Evolutionary conservation across 2,113 vertebrate species (phyloP).

Genomic region (Melanostigma gelatinosum): DNA sequence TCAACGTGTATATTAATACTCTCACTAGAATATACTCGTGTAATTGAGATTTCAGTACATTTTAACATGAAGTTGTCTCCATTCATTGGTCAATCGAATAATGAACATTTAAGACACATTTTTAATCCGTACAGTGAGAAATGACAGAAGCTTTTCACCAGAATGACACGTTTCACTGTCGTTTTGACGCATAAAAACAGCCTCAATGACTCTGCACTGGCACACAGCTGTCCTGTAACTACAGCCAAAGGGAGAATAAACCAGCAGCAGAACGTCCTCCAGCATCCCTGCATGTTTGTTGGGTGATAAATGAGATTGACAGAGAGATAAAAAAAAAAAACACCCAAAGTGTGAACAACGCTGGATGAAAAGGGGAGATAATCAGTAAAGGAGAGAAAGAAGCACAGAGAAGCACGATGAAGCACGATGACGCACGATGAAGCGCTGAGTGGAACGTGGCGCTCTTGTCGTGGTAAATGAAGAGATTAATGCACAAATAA

Average conservation of each 20-base stretch:
- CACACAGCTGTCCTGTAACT: background rate
- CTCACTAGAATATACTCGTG: background rate
- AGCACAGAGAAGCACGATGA: background rate
- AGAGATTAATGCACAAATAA: background rate
- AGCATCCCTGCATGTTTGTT: background rate
- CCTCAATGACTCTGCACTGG: background rate
- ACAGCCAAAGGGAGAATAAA: background rate
- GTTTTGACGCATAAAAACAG: background rate
- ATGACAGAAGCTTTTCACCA: background rate
- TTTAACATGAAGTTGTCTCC: background rate
- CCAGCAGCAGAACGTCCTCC: background rate
- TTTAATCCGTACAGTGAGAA: background rate
- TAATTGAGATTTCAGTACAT: background rate
- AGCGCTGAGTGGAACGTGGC: too few species aligned
- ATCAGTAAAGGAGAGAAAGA: background rate
- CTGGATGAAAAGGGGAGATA: background rate
- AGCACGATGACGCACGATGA: background rate
- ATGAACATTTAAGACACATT: background rate
- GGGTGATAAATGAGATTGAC: slow-evolving; percentile 5
- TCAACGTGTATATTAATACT: background rate
- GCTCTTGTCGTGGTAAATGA: too few species aligned
- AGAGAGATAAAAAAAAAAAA: background rate
- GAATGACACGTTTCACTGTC: background rate
- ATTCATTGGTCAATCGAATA: background rate
- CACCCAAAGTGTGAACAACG: background rate